Base-by-base conservation (phyloP, 2,888 invertebrate species). In the Callimorpha dominula region DNA sequence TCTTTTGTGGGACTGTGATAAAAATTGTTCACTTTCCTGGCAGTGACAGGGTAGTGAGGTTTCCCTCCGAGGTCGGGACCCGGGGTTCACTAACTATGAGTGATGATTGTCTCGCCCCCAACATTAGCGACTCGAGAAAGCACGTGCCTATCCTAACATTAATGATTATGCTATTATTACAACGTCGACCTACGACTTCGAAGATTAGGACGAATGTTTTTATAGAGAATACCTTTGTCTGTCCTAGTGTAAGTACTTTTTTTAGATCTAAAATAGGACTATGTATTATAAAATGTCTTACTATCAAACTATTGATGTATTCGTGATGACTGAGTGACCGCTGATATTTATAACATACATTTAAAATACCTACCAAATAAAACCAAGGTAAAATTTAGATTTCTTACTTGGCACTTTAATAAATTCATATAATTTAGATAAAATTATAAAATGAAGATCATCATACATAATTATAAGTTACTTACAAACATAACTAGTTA, bases 1-100 rank as follows among this genome's bases (percentile, higher is more conserved):
- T 95, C 95, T 95, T 94, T 94, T 93, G 93, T 92, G 92, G 88
- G 73, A 87, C 83, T 81, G 89, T 89, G 93, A 94, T 95, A 94
- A 95, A 94, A 94, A 94, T 93, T 88, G 91, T 87, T 86, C 86
- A 88, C 91, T 92, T 91, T 90, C 91, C 90, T 93, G 93, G 76
- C 80, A 73, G 86, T 92, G 93, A 92, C 93, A 89, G 90, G 85
- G 86, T 79, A 81, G 86, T 75, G 85, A 69, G 71, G 65, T 74
- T 74, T 70, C 70, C 71, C 90, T 89, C 86, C 72, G 86, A 87
- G 90, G 87, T 87, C 85, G 82, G 87, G 68, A 65, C 63, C 65
- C 57, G 68, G 86, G 88, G 87, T 81, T 85, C 82, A 84, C 90
- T 94, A 94, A 95, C 95, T 93, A 92, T 94, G 95, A 95, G 86